Evolutionary conservation across 1,140 invertebrate genomes (phyloP).

Genomic region (Brachionus rubens): DNA sequence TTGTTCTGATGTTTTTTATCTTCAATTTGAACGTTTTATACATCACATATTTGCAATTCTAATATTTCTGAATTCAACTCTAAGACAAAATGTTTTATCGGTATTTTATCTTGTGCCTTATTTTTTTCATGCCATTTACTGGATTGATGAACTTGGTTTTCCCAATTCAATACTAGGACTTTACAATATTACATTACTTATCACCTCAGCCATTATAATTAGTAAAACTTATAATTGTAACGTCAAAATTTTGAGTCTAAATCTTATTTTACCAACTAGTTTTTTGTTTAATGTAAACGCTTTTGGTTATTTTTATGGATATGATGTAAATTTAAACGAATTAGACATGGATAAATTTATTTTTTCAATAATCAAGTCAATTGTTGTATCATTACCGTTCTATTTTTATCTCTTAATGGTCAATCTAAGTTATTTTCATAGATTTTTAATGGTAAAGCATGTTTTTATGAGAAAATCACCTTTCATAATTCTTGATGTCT

Average conservation of each 20-base stretch:
- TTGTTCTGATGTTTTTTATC: background rate
- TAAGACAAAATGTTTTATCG: background rate
- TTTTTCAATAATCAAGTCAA: background rate
- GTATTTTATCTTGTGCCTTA: background rate
- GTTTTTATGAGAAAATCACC: too few species aligned
- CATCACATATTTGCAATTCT: background rate
- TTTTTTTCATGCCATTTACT: constrained; percentile 2
- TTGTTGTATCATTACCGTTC: background rate
- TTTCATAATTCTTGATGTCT: too few species aligned
- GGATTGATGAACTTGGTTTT: background rate
- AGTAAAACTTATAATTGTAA: background rate
- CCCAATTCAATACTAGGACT: background rate
- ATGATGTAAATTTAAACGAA: background rate
- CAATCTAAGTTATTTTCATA: background rate
- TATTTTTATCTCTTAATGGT: background rate
- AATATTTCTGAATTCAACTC: background rate
- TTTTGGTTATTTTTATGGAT: constrained; percentile 7
- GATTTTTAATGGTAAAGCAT: too few species aligned
- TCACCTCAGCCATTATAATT: background rate
- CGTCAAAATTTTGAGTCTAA: background rate
- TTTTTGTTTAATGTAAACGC: constrained; percentile 13
- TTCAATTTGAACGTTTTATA: constrained; percentile 6
- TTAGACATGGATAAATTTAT: background rate
- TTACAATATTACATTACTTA: background rate
- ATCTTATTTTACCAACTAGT: background rate